Evolutionary conservation across 1,140 invertebrate genomes (phyloP).

Genomic region (Trypoxylus dichotomus): DNA sequence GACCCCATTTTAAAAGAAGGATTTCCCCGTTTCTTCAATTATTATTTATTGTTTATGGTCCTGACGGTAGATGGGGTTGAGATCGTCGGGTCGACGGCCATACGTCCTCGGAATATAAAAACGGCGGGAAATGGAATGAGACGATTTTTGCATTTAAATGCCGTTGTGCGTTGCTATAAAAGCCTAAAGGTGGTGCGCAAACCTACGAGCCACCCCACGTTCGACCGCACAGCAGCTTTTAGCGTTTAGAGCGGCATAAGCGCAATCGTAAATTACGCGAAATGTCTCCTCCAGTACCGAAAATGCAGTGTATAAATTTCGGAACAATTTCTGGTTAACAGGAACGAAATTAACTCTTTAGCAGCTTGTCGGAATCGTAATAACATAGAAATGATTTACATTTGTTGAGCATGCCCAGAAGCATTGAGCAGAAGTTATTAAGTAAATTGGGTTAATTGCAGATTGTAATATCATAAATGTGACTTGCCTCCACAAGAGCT

Average conservation of each 20-base stretch:
- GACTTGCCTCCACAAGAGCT: too few species aligned
- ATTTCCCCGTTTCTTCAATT: constrained; percentile 1
- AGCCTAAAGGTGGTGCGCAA: neutral
- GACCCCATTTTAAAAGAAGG: neutral
- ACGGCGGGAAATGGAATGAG: neutral
- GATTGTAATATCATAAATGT: too few species aligned
- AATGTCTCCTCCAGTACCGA: constrained; percentile 12
- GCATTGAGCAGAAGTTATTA: too few species aligned
- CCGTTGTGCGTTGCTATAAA: neutral
- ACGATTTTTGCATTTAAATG: constrained; percentile 15
- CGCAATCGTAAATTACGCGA: constrained; percentile 9
- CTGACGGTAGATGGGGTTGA: neutral
- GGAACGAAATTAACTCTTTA: neutral
- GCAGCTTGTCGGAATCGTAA: constrained; percentile 19
- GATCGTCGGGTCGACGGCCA: neutral
- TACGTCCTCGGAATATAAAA: constrained; percentile 8
- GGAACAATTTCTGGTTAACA: constrained; percentile 21
- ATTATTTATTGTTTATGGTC: constrained; percentile 22
- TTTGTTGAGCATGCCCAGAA: too few species aligned
- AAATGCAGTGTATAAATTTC: constrained; percentile 24
- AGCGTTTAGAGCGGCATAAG: constrained; percentile 5
- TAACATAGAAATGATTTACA: neutral
- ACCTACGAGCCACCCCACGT: neutral
- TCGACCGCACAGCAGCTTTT: constrained; percentile 1
- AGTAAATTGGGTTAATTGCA: too few species aligned